A percentile compares a stretch with the other conserved stretches of the same genome.
Evolutionary conservation across 2,797 vertebrate species (phyloP).

Genomic region (Mergus octosetaceus): DNA sequence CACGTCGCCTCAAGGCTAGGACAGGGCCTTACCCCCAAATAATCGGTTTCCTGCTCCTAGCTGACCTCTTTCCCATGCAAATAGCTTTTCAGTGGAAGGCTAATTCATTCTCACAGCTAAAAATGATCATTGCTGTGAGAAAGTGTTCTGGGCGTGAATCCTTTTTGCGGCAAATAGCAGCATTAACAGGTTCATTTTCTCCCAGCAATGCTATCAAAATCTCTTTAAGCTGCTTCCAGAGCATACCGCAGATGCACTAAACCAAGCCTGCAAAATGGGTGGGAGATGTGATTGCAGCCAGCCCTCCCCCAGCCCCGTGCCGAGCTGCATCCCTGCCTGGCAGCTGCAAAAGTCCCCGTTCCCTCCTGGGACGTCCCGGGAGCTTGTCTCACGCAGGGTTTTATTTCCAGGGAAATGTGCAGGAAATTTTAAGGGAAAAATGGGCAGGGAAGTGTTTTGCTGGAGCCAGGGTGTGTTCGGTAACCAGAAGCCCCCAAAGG

Average conservation of each 20-base stretch:
- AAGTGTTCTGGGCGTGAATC: constrained; percentile 66
- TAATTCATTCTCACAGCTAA: constrained; percentile 64
- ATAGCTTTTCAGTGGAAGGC: constrained; percentile 58
- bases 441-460: neutral
- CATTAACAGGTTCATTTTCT: constrained; percentile 67
- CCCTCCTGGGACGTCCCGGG: neutral
- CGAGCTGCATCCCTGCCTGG: neutral
- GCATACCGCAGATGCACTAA: neutral
- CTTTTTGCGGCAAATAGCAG: constrained; percentile 54
- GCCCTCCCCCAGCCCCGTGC: neutral
- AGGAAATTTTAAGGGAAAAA: no score
- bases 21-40: constrained; percentile 39
- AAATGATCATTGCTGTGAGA: constrained; percentile 46
- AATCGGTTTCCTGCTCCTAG: constrained; percentile 7
- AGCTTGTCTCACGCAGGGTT: neutral
- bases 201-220: constrained; percentile 56
- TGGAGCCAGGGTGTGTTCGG: neutral
- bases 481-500: neutral
- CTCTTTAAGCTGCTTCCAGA: constrained; percentile 53
- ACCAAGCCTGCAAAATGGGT: constrained; percentile 11
- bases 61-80: constrained; percentile 53
- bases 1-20: neutral
- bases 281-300: constrained; percentile 15
- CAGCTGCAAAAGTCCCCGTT: fast-evolving
- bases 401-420: neutral